A percentile compares a stretch with the other conserved stretches of the same genome.
Conservation (phyloP, 37 sponge, comb jelly and placozoan species). For the Crambe crambe region DNA sequence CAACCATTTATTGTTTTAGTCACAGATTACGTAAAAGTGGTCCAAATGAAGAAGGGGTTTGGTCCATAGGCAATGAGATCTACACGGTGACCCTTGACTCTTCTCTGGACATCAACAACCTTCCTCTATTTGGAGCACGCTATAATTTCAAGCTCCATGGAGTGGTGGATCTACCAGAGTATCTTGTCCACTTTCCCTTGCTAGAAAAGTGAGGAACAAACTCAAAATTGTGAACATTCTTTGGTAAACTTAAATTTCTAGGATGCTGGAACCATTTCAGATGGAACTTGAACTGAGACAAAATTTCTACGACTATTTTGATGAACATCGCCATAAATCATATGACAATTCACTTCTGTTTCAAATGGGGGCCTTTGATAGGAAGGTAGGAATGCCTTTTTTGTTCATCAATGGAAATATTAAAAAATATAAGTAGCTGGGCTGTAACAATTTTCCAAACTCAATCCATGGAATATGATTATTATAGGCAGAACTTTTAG, state of each 20-base stretch:
- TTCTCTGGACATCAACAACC: slow-evolving; percentile 43
- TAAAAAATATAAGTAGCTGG: no score
- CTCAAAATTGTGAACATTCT: not conserved
- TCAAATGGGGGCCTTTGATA: slow-evolving; percentile 81
- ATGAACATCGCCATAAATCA: slow-evolving; percentile 38
- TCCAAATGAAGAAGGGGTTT: slow-evolving; percentile 33
- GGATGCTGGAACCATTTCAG: slow-evolving; percentile 77
- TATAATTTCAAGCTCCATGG: slow-evolving; percentile 94
- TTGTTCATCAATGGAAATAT: no score
- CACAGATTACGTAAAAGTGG: slow-evolving; percentile 35
- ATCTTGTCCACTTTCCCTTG: slow-evolving; percentile 92
- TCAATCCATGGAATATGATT: no score
- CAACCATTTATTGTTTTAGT: slow-evolving; percentile 7
- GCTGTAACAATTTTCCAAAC: no score
- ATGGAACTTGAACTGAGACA: slow-evolving; percentile 72
- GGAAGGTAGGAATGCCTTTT: slow-evolving; percentile 38
- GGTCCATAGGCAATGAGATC: slow-evolving; percentile 53
- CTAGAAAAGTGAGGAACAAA: slow-evolving; percentile 55
- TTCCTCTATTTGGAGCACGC: slow-evolving; percentile 92
- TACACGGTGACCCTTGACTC: slow-evolving; percentile 55
- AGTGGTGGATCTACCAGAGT: slow-evolving; percentile 95
- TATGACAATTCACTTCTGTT: slow-evolving; percentile 64
- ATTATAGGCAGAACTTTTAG: no score
- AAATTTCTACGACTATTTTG: slow-evolving; percentile 84
- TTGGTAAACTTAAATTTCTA: slow-evolving; percentile 12